phyloP scores from a whole-genome alignment of 1,140 invertebrate genomes.

The fruit fly (Drosophila melanogaster) region Release_6_plus_ISO1_MT NT_033777.3:22162001-22162500 shows the following conservation, averaged over 20 bases:
- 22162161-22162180: slow-evolving; percentile 27
- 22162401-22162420: slow-evolving; percentile 61
- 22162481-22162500: slow-evolving; percentile 60
- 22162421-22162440: slow-evolving; percentile 72
- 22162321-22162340: slow-evolving; percentile 46
- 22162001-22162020: slow-evolving; percentile 20
- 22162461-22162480: slow-evolving; percentile 32
- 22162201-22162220: slow-evolving; percentile 72
- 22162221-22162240: slow-evolving; percentile 14
- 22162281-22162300: slow-evolving; percentile 70
- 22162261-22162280: slow-evolving; percentile 83
- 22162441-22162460: slow-evolving; percentile 19
- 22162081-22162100: slow-evolving; percentile 5
- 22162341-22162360: slow-evolving; percentile 47
- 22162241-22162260: slow-evolving; percentile 70
- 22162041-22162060: slow-evolving; percentile 45
- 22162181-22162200: slow-evolving; percentile 78
- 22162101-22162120: slow-evolving; percentile 37
- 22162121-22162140: slow-evolving; percentile 30
- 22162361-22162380: slow-evolving; percentile 71
- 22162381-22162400: slow-evolving; percentile 46
- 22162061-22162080: slow-evolving; percentile 63
- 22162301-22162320: slow-evolving; percentile 76
- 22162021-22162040: slow-evolving; percentile 36
- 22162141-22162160: slow-evolving; percentile 7